Percentiles rank a stretch among this genome's conserved stretches.
Conservation (phyloP, 2,797 vertebrate genomes). For the Nothura maculosa region DNA sequence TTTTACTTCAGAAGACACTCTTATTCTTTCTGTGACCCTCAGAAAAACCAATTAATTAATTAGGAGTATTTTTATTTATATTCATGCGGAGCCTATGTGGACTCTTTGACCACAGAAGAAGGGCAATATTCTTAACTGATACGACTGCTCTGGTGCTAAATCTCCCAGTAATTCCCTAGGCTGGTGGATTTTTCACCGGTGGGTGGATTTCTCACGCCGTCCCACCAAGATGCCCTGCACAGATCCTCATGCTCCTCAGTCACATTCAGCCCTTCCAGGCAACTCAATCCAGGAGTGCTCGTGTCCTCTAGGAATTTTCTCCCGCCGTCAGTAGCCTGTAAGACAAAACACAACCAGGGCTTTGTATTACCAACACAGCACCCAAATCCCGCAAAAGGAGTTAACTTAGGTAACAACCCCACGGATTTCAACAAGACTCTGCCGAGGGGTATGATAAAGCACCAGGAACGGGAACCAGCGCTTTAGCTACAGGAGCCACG, state of each 20-base stretch:
- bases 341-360: conserved; percentile 6
- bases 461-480: neutral
- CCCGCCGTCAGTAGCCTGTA: neutral
- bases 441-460: neutral
- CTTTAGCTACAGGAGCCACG: neutral
- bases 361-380: neutral
- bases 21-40: conserved; percentile 12
- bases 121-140: conserved; percentile 9
- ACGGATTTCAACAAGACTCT: neutral
- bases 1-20: neutral
- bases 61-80: conserved; percentile 33
- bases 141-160: neutral
- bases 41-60: conserved; percentile 19
- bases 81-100: neutral
- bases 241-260: conserved; percentile 71
- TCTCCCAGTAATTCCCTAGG: neutral
- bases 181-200: neutral
- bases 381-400: neutral
- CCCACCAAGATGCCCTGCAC: conserved; percentile 53
- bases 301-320: conserved; percentile 61
- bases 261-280: conserved; percentile 64
- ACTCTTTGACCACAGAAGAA: conserved; percentile 23
- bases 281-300: conserved; percentile 66
- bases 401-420: neutral
- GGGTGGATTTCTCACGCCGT: conserved; percentile 62